Conservation (phyloP, 2,113 vertebrate species). For the Hemibagrus wyckioides region DNA sequence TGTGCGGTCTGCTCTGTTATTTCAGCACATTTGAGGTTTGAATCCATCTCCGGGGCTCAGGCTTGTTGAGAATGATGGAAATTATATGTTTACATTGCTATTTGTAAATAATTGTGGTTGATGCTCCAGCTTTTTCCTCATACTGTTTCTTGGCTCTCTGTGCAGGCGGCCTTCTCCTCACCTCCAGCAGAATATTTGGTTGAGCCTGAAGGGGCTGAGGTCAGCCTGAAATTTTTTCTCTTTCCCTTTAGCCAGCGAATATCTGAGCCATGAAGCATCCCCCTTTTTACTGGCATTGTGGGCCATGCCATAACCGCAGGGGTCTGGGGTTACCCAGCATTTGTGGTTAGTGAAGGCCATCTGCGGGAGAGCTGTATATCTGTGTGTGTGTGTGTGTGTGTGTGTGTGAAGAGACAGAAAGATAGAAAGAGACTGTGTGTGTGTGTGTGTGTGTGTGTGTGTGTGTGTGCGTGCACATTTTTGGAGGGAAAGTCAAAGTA, state of each 20-base stretch:
- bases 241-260: constrained; percentile 79
- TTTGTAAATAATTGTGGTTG: constrained; percentile 52
- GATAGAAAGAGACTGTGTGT: no score
- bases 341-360: constrained; percentile 74
- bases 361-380: constrained; percentile 67
- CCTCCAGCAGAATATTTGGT: constrained; percentile 35
- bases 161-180: constrained; percentile 39
- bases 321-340: constrained; percentile 73
- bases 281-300: constrained; percentile 75
- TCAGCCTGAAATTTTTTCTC: constrained; percentile 73
- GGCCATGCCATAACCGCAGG: constrained; percentile 69
- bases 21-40: constrained; percentile 50
- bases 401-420: not conserved
- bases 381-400: constrained; percentile 47
- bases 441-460: constrained; percentile 35
- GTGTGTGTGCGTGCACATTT: constrained; percentile 25
- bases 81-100: constrained; percentile 43
- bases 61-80: constrained; percentile 43
- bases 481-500: constrained; percentile 41
- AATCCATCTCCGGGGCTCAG: constrained; percentile 19
- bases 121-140: constrained; percentile 35
- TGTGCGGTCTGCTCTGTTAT: constrained; percentile 45
- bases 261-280: constrained; percentile 80
- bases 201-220: constrained; percentile 67
- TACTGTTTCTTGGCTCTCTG: constrained; percentile 25